Percentiles rank a stretch among this genome's conserved stretches.
Conservation (phyloP, 2,888 invertebrate species). For the Torymus texanus region DNA sequence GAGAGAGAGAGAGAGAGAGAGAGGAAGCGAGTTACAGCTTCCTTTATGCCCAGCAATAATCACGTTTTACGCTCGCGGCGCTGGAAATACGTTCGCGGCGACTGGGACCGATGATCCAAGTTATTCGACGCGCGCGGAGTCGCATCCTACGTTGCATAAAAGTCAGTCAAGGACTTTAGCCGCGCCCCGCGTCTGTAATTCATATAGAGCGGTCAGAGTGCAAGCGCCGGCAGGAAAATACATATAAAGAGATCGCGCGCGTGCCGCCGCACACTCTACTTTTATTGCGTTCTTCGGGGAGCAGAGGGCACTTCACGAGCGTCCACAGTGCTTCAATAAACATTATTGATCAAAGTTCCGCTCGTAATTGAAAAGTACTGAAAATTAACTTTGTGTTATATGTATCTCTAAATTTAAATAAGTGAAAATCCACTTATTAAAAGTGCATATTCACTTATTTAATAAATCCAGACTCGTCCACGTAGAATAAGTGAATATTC, state of each 20-base stretch:
- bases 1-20: neutral
- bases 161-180: neutral
- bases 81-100: constrained; percentile 6
- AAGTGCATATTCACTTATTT: too few relatives aligned
- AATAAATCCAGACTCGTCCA: too few relatives aligned
- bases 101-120: neutral
- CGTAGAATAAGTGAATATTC: too few relatives aligned
- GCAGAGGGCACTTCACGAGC: constrained; percentile 4
- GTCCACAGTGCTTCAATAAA: constrained; percentile 14
- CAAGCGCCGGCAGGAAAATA: neutral
- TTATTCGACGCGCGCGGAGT: constrained; percentile 11
- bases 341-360: neutral
- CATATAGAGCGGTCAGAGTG: too few relatives aligned
- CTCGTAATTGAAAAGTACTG: constrained; percentile 16
- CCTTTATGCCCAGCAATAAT: constrained; percentile 47
- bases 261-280: neutral
- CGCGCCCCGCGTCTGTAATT: too few relatives aligned
- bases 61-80: constrained; percentile 37
- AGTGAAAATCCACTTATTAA: too few relatives aligned
- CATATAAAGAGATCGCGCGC: constrained; percentile 17
- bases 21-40: constrained; percentile 17
- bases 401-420: too few relatives aligned
- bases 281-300: constrained; percentile 13
- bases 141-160: constrained; percentile 15
- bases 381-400: neutral